Evolutionary conservation across 2,888 invertebrate genomes (phyloP).

Genomic region (Lycia hirtaria): DNA sequence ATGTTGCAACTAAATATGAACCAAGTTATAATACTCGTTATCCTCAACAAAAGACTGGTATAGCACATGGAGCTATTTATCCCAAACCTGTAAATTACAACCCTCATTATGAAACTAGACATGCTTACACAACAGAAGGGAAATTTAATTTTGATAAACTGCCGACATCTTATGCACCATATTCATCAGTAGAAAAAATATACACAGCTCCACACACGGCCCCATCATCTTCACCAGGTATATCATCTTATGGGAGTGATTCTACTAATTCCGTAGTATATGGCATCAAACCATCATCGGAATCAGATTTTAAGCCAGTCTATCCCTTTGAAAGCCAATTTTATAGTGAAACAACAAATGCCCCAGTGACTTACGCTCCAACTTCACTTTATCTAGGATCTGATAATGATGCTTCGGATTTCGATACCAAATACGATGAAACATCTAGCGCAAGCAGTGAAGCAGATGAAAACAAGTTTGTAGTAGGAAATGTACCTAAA

Average conservation of each 20-base stretch:
- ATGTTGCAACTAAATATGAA: conserved; percentile 71
- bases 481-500: conserved; percentile 88
- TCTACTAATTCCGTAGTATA: conserved; percentile 73
- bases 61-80: conserved; percentile 79
- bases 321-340: conserved; percentile 78
- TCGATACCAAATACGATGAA: conserved; percentile 63
- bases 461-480: conserved; percentile 83
- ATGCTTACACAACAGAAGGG: conserved; percentile 73
- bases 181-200: conserved; percentile 74
- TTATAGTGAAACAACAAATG: conserved; percentile 72
- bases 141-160: conserved; percentile 68
- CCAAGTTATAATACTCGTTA: conserved; percentile 74
- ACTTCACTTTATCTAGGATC: conserved; percentile 80
- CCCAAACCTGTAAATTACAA: conserved; percentile 71
- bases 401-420: conserved; percentile 70
- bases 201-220: conserved; percentile 76
- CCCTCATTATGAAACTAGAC: conserved; percentile 74
- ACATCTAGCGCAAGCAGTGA: conserved; percentile 54
- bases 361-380: conserved; percentile 71
- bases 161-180: conserved; percentile 63
- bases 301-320: conserved; percentile 78
- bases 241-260: conserved; percentile 70
- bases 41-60: conserved; percentile 79
- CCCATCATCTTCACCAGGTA: conserved; percentile 57
- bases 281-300: conserved; percentile 74